Evolutionary conservation across 2,888 invertebrate species (phyloP).

Genomic region (Habroteleia sp.): DNA sequence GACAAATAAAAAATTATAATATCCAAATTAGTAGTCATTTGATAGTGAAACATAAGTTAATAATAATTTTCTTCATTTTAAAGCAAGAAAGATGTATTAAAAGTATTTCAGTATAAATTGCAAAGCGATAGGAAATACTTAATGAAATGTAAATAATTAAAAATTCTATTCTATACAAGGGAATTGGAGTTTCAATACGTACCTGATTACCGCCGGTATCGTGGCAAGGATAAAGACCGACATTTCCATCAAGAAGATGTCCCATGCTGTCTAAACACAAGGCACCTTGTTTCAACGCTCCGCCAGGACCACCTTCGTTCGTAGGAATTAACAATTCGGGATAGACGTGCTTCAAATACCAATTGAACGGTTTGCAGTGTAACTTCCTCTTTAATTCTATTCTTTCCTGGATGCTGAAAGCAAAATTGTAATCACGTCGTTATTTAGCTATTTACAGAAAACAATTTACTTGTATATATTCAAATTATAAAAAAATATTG

Average conservation of each 20-base stretch:
- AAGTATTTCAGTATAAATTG: too few relatives aligned
- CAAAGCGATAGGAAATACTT: neutral
- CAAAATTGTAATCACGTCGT: constrained; percentile 48
- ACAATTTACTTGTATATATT: too few relatives aligned
- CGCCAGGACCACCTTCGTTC: constrained; percentile 84
- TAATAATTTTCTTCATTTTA: neutral
- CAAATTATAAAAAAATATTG: too few relatives aligned
- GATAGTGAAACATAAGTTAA: too few relatives aligned
- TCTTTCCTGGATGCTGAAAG: constrained; percentile 90
- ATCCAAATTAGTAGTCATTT: too few relatives aligned
- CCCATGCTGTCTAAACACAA: constrained; percentile 97
- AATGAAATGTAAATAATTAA: neutral
- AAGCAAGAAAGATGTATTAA: too few relatives aligned
- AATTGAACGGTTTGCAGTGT: constrained; percentile 96
- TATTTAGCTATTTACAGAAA: constrained; percentile 15
- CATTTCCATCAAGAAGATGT: constrained; percentile 90
- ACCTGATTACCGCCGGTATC: constrained; percentile 97
- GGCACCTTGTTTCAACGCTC: constrained; percentile 89
- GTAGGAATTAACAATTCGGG: constrained; percentile 91
- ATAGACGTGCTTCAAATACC: constrained; percentile 96
- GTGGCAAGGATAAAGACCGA: constrained; percentile 97
- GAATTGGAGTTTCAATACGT: constrained; percentile 34
- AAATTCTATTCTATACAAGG: neutral
- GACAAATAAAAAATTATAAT: too few relatives aligned
- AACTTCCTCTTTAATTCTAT: constrained; percentile 89